Base-by-base conservation (phyloP, 1,140 invertebrate species). In the Tribolium madens region DNA sequence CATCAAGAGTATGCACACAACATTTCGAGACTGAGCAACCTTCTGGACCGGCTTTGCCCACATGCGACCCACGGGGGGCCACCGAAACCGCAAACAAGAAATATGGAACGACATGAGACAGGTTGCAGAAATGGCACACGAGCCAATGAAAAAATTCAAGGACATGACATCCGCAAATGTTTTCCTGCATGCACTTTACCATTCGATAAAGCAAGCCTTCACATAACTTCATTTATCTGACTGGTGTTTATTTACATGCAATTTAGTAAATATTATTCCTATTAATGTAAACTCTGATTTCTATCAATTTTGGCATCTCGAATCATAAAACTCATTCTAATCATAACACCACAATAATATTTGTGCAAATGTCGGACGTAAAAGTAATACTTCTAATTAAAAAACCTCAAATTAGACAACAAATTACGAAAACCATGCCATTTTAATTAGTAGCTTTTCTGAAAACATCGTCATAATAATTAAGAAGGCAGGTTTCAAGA, bases 381-480 rank as follows among this genome's bases (percentile, higher is more conserved):
- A 10, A 42, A 42, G 2, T 2, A 42, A 9, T 9, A 42, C 6
- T 10, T 3, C 36, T 42, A 42, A 10, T 10, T n/a, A 42, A 42
- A 4, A 42, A 57, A 57, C 6, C 10, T 2, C 18, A n/a, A 57
- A 57, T 57, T 57, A 57, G 0, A 6, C 3, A 4, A 7, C 4
- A 52, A 12, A 52, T 52, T 52, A 60, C 17, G 18, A 60, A n/a
- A n/a, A n/a, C n/a, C n/a, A n/a, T 5, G 1, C 21, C 57, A 26
- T 26, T 33, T 64, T 64, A 64, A 64, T 64, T 64, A 64, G 57
- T 26, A 14, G 5, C 57, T 33, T 64, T 64, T 17, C 57, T 64
- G 57, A 64, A 64, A 64, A 64, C 57, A 42, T 64, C 13, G 14
- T 21, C 21, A 18, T 36, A 18, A 33, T 64, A 18, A 33, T 64